Base-by-base conservation (phyloP, 2,113 vertebrate species). In the Phyllostomus hastatus region DNA sequence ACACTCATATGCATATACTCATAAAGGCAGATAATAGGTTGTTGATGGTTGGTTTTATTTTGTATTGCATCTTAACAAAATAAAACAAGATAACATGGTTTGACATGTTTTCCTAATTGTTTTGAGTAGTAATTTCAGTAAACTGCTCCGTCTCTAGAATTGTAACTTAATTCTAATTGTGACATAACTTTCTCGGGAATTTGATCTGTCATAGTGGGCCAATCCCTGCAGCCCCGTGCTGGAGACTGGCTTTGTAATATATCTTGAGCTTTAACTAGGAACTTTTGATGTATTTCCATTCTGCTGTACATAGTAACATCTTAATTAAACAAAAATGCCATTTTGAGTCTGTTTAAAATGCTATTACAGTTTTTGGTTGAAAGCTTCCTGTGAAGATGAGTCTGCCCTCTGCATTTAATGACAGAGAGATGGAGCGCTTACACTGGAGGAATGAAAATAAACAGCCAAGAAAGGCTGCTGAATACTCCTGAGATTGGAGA, bases 241-340 rank as follows among this genome's bases (percentile, higher is more conserved):
- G 15, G n/a, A 80, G 50, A 93, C 93, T 61, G 20, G 10, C 66
- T 96, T 93, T 89, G 35, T 93, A 95, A 98, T 97, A 81, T 82
- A 95, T 97, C 96, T 96, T 80, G 8, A 94, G 95, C 41, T 84
- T 90, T 97, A 97, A 97, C 95, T 85, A 97, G 97, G 66, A 96
- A 91, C 83, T 94, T 96, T 97, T 97, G 91, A 96, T 96, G 79
- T 91, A 91, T 91, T 98, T 97, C 93, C 93, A 97, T 96, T 95
- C 97, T 96, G 87, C 96, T 93, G 93, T 94, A 96, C 83, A 96
- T 90, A 96, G 89, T 78, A 96, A 89, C 70, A 78, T 95, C 92
- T 97, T 97, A 97, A 97, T 97, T 97, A 97, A 97, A 90, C 82
- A 92, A 93, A 92, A 97, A 91, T 92, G 97, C 26, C 89, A 94